phyloP scores from a whole-genome alignment of 1,140 invertebrate genomes.

The Steinernema khuongi region DNA sequence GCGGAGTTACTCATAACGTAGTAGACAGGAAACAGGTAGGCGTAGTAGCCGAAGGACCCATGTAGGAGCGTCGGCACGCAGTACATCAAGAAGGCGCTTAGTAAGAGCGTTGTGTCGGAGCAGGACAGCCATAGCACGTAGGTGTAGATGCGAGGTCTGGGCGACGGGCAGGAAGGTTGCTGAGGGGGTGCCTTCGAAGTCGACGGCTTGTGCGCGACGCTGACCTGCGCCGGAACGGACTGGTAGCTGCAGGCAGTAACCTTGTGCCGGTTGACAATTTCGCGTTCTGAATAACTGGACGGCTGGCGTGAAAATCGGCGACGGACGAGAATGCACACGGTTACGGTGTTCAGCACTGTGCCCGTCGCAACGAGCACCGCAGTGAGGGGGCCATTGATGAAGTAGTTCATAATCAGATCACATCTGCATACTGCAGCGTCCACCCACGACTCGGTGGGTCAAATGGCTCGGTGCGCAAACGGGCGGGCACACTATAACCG shows the following conservation, averaged over 20 bases:
- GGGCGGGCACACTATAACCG: background rate
- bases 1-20: constrained; percentile 42
- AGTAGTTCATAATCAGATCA: constrained; percentile 19
- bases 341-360: constrained; percentile 8
- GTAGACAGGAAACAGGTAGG: constrained; percentile 38
- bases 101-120: constrained; percentile 37
- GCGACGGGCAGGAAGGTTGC: background rate
- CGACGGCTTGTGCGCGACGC: background rate
- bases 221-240: background rate
- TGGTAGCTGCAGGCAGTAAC: background rate
- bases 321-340: background rate
- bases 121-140: constrained; percentile 42
- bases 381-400: constrained; percentile 8
- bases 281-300: background rate
- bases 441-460: too few species aligned
- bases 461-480: constrained; percentile 11
- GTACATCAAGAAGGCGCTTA: constrained; percentile 42
- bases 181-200: background rate
- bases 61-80: constrained; percentile 34
- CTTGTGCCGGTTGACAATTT: background rate
- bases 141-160: constrained; percentile 37
- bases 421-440: too few species aligned
- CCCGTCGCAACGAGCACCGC: background rate
- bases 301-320: background rate
- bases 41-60: constrained; percentile 28